Percentiles rank a stretch among this genome's conserved stretches.
Conservation (phyloP, 2,888 invertebrate genomes). For the Sminthurides aquaticus region DNA sequence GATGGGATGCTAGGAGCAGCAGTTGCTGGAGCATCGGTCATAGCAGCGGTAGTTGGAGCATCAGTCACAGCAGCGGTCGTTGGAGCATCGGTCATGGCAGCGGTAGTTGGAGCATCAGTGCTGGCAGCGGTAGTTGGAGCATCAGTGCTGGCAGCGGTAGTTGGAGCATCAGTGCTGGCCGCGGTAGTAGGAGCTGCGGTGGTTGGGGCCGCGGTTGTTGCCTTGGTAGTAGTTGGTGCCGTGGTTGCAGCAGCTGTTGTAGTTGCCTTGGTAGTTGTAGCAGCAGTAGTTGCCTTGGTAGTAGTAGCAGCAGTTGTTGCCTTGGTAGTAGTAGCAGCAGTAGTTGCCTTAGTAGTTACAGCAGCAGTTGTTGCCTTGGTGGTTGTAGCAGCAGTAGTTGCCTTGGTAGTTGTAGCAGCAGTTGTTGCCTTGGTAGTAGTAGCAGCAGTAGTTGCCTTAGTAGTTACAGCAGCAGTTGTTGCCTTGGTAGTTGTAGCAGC, state of each 20-base stretch:
- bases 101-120: background rate
- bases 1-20: background rate
- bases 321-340: background rate
- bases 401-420: background rate
- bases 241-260: background rate
- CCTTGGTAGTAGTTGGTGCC: background rate
- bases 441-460: background rate
- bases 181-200: background rate
- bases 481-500: background rate
- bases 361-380: background rate
- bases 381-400: background rate
- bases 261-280: background rate
- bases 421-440: background rate
- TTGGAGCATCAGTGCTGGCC: background rate
- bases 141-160: background rate
- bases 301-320: conserved; percentile 1
- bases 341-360: background rate
- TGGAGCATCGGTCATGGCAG: background rate
- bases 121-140: background rate
- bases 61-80: background rate
- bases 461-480: background rate
- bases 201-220: background rate
- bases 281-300: background rate
- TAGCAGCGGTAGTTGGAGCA: background rate
- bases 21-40: background rate